Conservation (phyloP, 2,113 vertebrate genomes). For the Halichoerus grypus region DNA sequence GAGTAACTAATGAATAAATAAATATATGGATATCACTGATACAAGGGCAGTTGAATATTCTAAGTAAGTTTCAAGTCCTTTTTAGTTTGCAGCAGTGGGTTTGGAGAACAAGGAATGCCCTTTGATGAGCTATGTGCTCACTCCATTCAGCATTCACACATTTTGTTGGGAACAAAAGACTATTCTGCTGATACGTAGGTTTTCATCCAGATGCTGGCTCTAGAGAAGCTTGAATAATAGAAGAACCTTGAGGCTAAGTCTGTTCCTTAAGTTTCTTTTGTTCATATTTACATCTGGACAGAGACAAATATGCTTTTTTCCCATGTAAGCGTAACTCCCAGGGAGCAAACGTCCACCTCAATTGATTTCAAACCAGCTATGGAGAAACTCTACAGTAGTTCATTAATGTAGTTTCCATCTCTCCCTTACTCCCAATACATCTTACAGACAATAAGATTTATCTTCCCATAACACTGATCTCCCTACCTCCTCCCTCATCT, state of each 20-base stretch:
- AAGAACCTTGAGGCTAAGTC: background rate
- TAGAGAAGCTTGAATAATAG: conserved; percentile 33
- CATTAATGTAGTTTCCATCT: background rate
- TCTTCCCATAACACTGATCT: background rate
- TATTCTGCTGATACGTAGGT: background rate
- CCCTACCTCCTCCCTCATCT: background rate
- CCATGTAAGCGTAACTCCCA: background rate
- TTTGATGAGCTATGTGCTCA: background rate
- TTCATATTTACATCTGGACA: conserved; percentile 46
- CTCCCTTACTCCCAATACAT: conserved; percentile 13
- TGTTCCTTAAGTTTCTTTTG: conserved; percentile 39
- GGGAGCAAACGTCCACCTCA: conserved; percentile 52
- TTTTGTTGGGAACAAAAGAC: background rate
- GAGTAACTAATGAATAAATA: background rate
- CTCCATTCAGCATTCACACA: no score
- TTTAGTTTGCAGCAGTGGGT: background rate
- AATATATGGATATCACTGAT: background rate
- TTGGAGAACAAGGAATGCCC: background rate
- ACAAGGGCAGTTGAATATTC: background rate
- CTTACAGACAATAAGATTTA: conserved; percentile 54
- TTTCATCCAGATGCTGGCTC: conserved; percentile 33
- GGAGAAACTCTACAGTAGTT: background rate
- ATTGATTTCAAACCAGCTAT: conserved; percentile 59
- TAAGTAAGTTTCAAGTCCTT: background rate
- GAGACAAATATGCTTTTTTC: conserved; percentile 59